Conservation (phyloP, 2,888 invertebrate species). For the Allygus modestus region DNA sequence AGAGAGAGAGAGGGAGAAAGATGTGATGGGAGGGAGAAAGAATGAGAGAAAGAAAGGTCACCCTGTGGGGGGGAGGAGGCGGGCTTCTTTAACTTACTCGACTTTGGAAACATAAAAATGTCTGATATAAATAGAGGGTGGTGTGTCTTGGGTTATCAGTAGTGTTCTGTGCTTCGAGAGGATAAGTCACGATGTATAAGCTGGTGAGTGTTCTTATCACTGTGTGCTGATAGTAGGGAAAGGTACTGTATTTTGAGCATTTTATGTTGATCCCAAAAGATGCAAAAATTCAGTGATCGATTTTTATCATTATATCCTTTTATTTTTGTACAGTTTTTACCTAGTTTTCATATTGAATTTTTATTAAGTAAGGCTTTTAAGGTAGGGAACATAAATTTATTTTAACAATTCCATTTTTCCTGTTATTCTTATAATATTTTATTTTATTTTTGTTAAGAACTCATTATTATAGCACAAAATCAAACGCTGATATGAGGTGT, state of each 20-base stretch:
- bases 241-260: background rate
- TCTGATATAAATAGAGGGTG: slow-evolving; percentile 61
- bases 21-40: slow-evolving; percentile 31
- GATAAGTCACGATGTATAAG: slow-evolving; percentile 52
- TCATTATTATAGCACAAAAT: too few relatives aligned
- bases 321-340: too few relatives aligned
- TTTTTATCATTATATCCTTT: too few relatives aligned
- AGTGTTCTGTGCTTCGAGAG: slow-evolving; percentile 11
- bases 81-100: slow-evolving; percentile 44
- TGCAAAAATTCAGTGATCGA: too few relatives aligned
- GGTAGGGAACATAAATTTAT: too few relatives aligned
- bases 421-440: too few relatives aligned
- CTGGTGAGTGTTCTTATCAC: slow-evolving; percentile 51
- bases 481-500: too few relatives aligned
- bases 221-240: background rate
- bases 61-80: slow-evolving; percentile 33
- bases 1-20: slow-evolving; percentile 35
- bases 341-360: too few relatives aligned
- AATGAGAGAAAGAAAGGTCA: slow-evolving; percentile 58
- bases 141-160: slow-evolving; percentile 49
- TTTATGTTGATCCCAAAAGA: too few relatives aligned
- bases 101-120: slow-evolving; percentile 60
- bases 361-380: too few relatives aligned
- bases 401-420: too few relatives aligned
- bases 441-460: too few relatives aligned